Evolutionary conservation across 2,113 vertebrate species (phyloP), one percentile per base, ranked within the genome.

Genomic region (Microcebus tavaratra): DNA sequence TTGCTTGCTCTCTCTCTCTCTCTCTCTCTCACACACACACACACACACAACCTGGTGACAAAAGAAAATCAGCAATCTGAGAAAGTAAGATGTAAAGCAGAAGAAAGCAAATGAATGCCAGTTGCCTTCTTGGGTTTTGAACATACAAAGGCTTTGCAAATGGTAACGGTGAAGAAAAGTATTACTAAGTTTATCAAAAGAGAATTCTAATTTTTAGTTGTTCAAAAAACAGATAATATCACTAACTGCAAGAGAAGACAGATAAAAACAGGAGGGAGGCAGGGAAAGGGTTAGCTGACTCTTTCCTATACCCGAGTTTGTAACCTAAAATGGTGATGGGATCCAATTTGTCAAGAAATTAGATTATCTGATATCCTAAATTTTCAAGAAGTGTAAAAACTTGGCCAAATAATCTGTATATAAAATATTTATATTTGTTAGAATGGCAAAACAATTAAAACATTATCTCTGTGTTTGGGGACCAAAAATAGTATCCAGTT

Each of bases 361-460:
- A 11, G 25, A 81, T 90, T 88, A 83, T 75, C 67, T 93, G 17
- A 79, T 95, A 67, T 12, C 18, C 17, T 42, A 34, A 76, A 61
- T 70, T 92, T 92, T 92, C 39, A 90, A 90, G 88, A 95, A 95
- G 81, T 76, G 34, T 3, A 90, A 82, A 93, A 91, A 50, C 2
- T 2, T 91, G 70, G 23, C 15, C 55, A 92, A 78, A 59, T 81
- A 70, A 67, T 85, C 50, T 88, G 25, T 55, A 34, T 42, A 29
- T 75, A 95, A 95, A 94, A 63, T 39, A 70, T 65, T 82, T 86
- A 14, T 27, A 57, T 57, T 78, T 31, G 27, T 88, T 75, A 95
- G n/a, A 78, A 67, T 15, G 55, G 11, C 8, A 73, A 93, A 78
- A 29, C 23, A 94, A 55, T 57, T 36, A 82, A 96, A 92, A 48